Evolutionary conservation across 1,140 invertebrate species (phyloP).

Genomic region (Caenorhabditis elegans): WBcel235 BX284602.5:5081501-5082000

Average conservation of each 20-base stretch:
- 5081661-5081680: neutral
- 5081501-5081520: neutral
- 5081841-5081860: too few species aligned
- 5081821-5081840: neutral
- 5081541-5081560: too few species aligned
- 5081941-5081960: neutral
- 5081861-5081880: too few species aligned
- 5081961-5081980: neutral
- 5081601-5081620: neutral
- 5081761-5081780: neutral
- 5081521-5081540: neutral
- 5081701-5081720: slow-evolving; percentile 18
- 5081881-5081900: slow-evolving; percentile 7
- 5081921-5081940: neutral
- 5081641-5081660: neutral
- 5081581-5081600: neutral
- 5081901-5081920: neutral
- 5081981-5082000: neutral
- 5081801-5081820: neutral
- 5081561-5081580: too few species aligned
- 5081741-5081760: slow-evolving; percentile 9
- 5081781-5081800: slow-evolving; percentile 4
- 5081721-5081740: slow-evolving; percentile 13
- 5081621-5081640: neutral
- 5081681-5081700: too few species aligned